A percentile compares a stretch with the other conserved stretches of the same genome.
These are phyloP conservation scores for Helostoma temminkii DNA, from an alignment of 2,797 vertebrate species.

Conservation along the genomic window DNA sequence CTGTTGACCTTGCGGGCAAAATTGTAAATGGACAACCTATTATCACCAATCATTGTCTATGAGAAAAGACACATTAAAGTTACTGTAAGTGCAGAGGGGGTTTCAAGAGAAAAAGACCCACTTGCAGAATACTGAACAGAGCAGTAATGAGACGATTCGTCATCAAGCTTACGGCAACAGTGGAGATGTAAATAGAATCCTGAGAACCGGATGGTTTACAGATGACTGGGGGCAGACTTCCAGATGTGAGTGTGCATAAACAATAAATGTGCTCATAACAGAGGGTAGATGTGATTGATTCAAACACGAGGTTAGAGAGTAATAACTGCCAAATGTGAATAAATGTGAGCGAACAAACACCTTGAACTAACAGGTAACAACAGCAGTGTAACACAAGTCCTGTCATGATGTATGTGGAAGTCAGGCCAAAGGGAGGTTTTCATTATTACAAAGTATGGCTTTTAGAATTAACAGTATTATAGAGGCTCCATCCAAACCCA, in stretches of 20 bases:
- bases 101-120: constrained; percentile 29
- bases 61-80: constrained; percentile 5
- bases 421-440: neutral
- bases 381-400: constrained; percentile 7
- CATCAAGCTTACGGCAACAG: constrained; percentile 25
- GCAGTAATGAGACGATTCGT: constrained; percentile 49
- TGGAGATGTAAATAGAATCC: constrained; percentile 44
- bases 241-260: constrained; percentile 44
- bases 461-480: constrained; percentile 1
- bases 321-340: constrained; percentile 46
- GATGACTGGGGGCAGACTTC: constrained; percentile 38
- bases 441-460: neutral
- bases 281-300: constrained; percentile 9
- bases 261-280: constrained; percentile 3
- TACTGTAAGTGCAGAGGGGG: neutral
- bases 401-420: neutral
- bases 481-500: constrained; percentile 11
- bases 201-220: constrained; percentile 43
- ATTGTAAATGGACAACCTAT: neutral
- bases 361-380: constrained; percentile 16
- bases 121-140: constrained; percentile 5
- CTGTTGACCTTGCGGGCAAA: constrained; percentile 45
- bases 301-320: constrained; percentile 11
- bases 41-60: constrained; percentile 9
- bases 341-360: constrained; percentile 23